A percentile compares a stretch with the other conserved stretches of the same genome.
Conservation (phyloP, 2,888 invertebrate species). For the Lepidochitona cinerea region DNA sequence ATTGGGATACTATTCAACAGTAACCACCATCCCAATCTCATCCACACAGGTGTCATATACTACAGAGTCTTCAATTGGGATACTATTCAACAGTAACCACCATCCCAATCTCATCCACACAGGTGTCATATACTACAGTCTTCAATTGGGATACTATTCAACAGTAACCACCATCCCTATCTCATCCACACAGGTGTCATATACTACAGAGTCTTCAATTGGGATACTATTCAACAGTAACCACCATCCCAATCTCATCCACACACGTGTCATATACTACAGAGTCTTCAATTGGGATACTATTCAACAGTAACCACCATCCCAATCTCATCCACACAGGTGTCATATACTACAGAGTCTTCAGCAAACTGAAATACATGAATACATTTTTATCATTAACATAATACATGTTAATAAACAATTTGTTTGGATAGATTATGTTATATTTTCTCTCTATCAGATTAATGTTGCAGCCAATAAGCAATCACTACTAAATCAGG, state of each 20-base stretch:
- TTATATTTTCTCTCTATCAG: not conserved
- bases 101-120: no score
- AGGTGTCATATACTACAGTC: no score
- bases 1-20: constrained; percentile 39
- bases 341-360: constrained; percentile 49
- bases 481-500: no score
- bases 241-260: no score
- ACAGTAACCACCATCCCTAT: constrained; percentile 49
- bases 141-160: no score
- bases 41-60: constrained; percentile 55
- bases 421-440: not conserved
- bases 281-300: not conserved
- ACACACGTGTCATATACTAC: not conserved
- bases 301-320: constrained; percentile 46
- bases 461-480: not conserved
- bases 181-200: constrained; percentile 51
- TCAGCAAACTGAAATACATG: constrained; percentile 41
- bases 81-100: no score
- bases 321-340: constrained; percentile 50
- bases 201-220: no score
- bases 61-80: no score
- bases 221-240: no score
- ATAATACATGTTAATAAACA: not conserved
- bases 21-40: constrained; percentile 47
- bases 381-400: not conserved